Base-by-base conservation (phyloP, 2,797 vertebrate species). In the Schizopygopsis malacanthus region DNA sequence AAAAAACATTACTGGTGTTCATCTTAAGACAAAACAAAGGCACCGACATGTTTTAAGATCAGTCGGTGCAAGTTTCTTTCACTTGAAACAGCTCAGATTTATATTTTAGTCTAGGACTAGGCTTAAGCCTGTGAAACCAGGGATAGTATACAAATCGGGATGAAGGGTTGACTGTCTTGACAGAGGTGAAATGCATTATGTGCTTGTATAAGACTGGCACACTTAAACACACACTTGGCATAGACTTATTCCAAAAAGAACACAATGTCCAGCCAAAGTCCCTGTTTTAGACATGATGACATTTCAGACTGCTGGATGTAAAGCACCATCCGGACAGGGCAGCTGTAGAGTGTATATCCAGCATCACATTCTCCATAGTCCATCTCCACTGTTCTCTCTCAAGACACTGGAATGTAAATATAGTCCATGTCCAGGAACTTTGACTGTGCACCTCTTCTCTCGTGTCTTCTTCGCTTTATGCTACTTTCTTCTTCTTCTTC, bases 251-350 rank as follows among this genome's bases (percentile, higher is more conserved):
- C 28, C 33, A 63, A 13, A 54, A 63, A 47, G 56, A 65, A 82
- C 65, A 43, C 54, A 6, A 75, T 59, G 84, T 83, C 45, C 47
- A 59, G 80, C 75, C 79, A 88, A 79, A 43, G 69, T 77, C 50
- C 41, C 76, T 88, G 84, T 73, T 76, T 75, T 45, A 39, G 22
- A 88, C 79, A 85, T 82, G 39, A 72, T 76, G 52, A 71, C 20
- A 43, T 80, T 81, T 75, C 56, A 59, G 59, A 86, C 76, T 82
- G 71, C 45, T 77, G 47, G 20, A 50, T 85, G 75, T 77, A 75
- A 50, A 87, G 39, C 22, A 79, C 47, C n/a, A 2, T 33, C 7
- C 6, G 15, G 59, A 78, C 61, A 41, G 71, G 61, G 43, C 37
- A 71, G 25, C 22, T 5, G 50, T 56, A 15, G n/a, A 18, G 12